A percentile compares a stretch with the other conserved stretches of the same genome.
Conservation (phyloP, 2,888 invertebrate species). For the Pterobdella sp. region DNA sequence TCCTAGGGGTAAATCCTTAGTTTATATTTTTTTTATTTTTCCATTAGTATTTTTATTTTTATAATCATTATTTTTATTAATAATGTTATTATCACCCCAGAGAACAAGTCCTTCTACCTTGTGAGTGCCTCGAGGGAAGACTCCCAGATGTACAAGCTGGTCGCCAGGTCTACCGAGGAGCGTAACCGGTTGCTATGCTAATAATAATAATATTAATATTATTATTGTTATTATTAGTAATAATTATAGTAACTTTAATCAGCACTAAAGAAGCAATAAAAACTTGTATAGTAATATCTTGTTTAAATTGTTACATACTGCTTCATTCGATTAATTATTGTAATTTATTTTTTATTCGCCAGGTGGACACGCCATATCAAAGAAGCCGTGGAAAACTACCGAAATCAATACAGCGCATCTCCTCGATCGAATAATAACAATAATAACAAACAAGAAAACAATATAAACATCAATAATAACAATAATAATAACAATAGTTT, state of each 20-base stretch:
- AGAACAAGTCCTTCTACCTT: conserved; percentile 74
- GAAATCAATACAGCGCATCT: conserved; percentile 28
- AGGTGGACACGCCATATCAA: conserved; percentile 27
- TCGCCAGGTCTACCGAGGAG: conserved; percentile 69
- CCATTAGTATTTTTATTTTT: neutral
- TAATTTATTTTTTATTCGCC: neutral
- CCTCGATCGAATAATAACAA: neutral
- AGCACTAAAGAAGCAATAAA: neutral
- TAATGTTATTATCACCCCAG: conserved; percentile 37
- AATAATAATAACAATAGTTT: neutral
- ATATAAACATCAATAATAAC: conserved; percentile 4
- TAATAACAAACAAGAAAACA: neutral
- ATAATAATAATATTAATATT: neutral
- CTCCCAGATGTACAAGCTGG: conserved; percentile 72
- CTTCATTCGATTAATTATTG: too few relatives aligned
- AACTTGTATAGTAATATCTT: neutral
- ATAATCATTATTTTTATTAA: neutral
- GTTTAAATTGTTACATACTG: too few relatives aligned
- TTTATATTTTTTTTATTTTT: neutral
- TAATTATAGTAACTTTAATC: neutral
- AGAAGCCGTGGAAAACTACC: conserved; percentile 25
- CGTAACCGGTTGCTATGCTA: conserved; percentile 60
- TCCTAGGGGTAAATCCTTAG: conserved; percentile 60
- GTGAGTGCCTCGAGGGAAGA: conserved; percentile 62
- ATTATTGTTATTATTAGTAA: too few relatives aligned